phyloP scores from a whole-genome alignment of 2,888 invertebrate species.

The Petrolisthes manimaculis region DNA sequence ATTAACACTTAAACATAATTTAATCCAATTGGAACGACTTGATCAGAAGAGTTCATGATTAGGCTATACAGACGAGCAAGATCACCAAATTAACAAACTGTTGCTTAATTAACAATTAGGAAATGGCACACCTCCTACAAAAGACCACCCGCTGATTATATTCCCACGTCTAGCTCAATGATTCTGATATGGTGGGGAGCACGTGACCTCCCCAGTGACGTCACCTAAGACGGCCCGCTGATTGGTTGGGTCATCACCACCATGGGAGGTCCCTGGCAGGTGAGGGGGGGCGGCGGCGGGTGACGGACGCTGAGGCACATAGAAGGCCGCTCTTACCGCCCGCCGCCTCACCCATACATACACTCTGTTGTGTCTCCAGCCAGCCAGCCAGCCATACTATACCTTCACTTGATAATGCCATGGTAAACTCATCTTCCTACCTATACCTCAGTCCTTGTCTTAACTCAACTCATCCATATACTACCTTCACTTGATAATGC shows the following conservation, averaged over 20 bases:
- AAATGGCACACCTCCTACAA: constrained; percentile 17
- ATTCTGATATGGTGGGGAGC: constrained; percentile 37
- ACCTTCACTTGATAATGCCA: not conserved
- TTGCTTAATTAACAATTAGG: constrained; percentile 34
- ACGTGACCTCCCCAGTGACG: constrained; percentile 43
- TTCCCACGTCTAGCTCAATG: constrained; percentile 29
- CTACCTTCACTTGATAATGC: not conserved
- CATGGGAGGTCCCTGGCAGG: not conserved
- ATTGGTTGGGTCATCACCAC: constrained; percentile 22
- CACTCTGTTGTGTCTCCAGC: not conserved
- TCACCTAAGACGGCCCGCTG: constrained; percentile 32
- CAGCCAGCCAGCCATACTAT: not conserved
- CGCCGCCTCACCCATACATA: not conserved
- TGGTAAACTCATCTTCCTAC: not conserved
- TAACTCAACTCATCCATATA: not conserved
- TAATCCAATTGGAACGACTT: constrained; percentile 24
- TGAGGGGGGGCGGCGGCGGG: constrained; percentile 6
- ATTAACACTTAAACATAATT: constrained; percentile 37
- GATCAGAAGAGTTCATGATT: constrained; percentile 38
- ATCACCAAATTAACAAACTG: constrained; percentile 36
- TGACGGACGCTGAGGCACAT: not conserved
- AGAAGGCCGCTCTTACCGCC: not conserved
- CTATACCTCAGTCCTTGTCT: not conserved
- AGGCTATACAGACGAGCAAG: constrained; percentile 23
- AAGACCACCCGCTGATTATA: constrained; percentile 31